These are phyloP conservation scores for Martes martes DNA, from an alignment of 2,113 vertebrate species.

Conservation along the genomic window DNA sequence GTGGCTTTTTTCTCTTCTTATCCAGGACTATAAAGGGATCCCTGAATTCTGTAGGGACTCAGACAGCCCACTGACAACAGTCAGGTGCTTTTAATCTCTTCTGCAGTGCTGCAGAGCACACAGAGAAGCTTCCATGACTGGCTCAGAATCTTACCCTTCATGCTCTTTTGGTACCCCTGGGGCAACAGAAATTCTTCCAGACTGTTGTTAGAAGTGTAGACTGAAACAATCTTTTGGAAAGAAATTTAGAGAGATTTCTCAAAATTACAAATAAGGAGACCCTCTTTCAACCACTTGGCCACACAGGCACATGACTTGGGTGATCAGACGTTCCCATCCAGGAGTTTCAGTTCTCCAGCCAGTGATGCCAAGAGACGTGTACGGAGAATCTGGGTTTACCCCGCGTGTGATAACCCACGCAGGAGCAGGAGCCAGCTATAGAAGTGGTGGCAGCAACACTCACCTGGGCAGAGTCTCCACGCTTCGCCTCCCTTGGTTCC, in stretches of 20 bases:
- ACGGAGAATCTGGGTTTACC: background rate
- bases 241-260: background rate
- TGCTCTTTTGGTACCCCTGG: background rate
- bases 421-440: rapidly evolving
- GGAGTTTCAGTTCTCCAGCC: background rate
- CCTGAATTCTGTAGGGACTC: background rate
- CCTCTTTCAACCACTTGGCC: background rate
- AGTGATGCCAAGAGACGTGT: background rate
- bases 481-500: background rate
- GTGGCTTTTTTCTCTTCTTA: background rate
- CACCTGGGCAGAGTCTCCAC: background rate
- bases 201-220: background rate
- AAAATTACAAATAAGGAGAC: background rate
- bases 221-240: background rate
- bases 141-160: background rate
- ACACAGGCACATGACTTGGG: background rate
- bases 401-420: background rate
- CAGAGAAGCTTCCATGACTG: background rate
- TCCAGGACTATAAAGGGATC: background rate
- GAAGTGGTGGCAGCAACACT: background rate
- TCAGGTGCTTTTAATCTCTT: background rate
- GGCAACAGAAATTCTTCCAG: background rate
- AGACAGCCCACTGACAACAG: background rate
- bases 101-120: background rate
- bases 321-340: background rate